phyloP scores from a whole-genome alignment of 2,888 invertebrate genomes.

The Sipunculus nudus region DNA sequence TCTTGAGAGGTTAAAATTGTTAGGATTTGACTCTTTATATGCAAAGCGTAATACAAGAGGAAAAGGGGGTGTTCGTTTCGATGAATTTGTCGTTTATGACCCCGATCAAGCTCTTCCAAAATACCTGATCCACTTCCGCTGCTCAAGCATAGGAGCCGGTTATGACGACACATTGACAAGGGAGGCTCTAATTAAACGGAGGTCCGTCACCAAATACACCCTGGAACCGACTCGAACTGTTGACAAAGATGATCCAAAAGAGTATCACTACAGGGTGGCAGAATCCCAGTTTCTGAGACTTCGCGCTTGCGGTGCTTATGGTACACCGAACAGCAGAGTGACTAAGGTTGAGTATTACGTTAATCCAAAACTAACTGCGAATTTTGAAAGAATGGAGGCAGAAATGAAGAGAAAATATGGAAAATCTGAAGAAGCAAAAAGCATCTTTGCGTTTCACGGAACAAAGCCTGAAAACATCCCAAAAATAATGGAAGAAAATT shows the following conservation, averaged over 20 bases:
- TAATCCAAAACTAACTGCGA: conserved; percentile 13
- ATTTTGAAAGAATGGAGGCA: conserved; percentile 7
- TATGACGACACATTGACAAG: no score
- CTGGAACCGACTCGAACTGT: neutral
- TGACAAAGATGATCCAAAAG: conserved; percentile 5
- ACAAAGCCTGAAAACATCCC: conserved; percentile 20
- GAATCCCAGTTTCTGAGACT: conserved; percentile 27
- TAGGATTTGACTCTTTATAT: conserved; percentile 24
- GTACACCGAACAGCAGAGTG: neutral
- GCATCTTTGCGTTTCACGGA: conserved; percentile 29
- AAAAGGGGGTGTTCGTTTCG: conserved; percentile 21
- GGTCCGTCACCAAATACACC: no score
- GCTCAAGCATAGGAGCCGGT: no score
- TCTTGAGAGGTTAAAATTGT: neutral
- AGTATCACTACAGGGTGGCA: conserved; percentile 22
- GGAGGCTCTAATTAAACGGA: no score
- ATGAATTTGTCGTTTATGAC: conserved; percentile 27
- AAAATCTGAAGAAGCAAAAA: neutral
- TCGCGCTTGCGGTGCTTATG: neutral
- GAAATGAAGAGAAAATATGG: conserved; percentile 15
- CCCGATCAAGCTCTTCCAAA: conserved; percentile 24
- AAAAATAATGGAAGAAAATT: conserved; percentile 23
- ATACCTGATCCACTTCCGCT: conserved; percentile 23
- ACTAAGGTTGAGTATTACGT: conserved; percentile 21
- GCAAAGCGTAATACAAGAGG: conserved; percentile 11